Base-by-base conservation (phyloP, 1,140 invertebrate species). In the Danaus plexippus region DNA sequence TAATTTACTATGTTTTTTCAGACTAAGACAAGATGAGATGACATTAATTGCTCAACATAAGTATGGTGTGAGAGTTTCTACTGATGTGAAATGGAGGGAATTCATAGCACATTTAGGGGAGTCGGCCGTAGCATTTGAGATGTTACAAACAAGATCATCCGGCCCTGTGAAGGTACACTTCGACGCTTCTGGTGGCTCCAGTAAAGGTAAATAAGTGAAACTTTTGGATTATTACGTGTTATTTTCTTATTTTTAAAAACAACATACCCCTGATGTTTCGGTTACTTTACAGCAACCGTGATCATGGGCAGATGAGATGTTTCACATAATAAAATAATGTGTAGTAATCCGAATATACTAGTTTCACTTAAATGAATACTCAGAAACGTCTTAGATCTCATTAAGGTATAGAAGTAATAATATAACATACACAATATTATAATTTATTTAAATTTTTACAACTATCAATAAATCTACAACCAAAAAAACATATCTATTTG, bases 81-180 rank as follows among this genome's bases (percentile, higher is more conserved):
- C 70, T 53, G 81, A 88, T 59, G 58, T 77, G 12, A 87, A 80
- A 50, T 88, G 88, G 73, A 73, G 87, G 9, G 79, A 87, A 46
- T 76, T 88, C 46, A 75, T 89, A 49, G 56, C 67, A 13, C 74
- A 90, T 41, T 71, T 93, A 9, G 91, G 91, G 0, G 77, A 88
- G 57, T 91, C 91, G 11, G 88, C 90, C 9, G 88, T 89, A 0
- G 87, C 73, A 5, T 91, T 93, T 72, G 92, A 93, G 73, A 77
- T 94, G 47, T 73, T 93, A 4, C 88, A 90, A 64, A 89, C 90
- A 10, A 92, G 91, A 68, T 90, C 88, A 5, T 87, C 71, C 59
- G 81, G 82, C 61, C 70, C 88, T 50, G 75, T 90, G n/a, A 76
- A 86, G 64, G 76, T 90, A n/a, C 77, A 80, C 15, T 77, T 79